A percentile compares a stretch with the other conserved stretches of the same genome.
phyloP scores from a whole-genome alignment of 2,797 vertebrate genomes.

The Rhinatrema bivittatum region DNA sequence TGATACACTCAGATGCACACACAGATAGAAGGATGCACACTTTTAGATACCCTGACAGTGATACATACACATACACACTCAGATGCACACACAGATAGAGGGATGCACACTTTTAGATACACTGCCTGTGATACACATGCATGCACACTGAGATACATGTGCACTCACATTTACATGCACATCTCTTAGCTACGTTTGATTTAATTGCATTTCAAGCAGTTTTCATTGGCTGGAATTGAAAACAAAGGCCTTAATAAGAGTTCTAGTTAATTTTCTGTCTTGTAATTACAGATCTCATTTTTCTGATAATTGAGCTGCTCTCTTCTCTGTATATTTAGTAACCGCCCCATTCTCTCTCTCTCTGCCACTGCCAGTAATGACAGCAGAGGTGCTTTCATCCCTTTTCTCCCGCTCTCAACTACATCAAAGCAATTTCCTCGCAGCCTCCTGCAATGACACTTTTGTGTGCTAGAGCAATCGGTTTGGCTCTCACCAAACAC shows the following conservation, averaged over 20 bases:
- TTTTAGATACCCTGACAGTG: no score
- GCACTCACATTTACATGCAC: no score
- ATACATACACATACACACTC: no score
- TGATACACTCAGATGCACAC: no score
- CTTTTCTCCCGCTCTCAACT: slow-evolving; percentile 66
- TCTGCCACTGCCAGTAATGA: slow-evolving; percentile 69
- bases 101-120: no score
- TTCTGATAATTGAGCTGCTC: slow-evolving; percentile 94
- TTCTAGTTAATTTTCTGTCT: slow-evolving; percentile 86
- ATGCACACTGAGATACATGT: no score
- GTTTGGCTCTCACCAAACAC: slow-evolving; percentile 83
- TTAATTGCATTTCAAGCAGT: slow-evolving; percentile 57
- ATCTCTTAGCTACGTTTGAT: slow-evolving; percentile 52
- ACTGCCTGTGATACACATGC: no score
- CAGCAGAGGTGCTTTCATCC: slow-evolving; percentile 82
- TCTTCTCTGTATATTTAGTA: slow-evolving; percentile 99
- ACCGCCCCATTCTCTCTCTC: slow-evolving; percentile 69
- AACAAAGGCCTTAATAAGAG: slow-evolving; percentile 85
- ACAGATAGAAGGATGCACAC: no score
- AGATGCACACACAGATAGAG: no score
- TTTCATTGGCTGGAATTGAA: slow-evolving; percentile 62
- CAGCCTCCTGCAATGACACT: slow-evolving; percentile 76
- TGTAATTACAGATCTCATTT: slow-evolving; percentile 95
- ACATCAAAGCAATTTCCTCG: slow-evolving; percentile 69
- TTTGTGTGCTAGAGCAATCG: slow-evolving; percentile 83